Conservation (phyloP, 1,140 invertebrate species). For the Drosophila lini region DNA sequence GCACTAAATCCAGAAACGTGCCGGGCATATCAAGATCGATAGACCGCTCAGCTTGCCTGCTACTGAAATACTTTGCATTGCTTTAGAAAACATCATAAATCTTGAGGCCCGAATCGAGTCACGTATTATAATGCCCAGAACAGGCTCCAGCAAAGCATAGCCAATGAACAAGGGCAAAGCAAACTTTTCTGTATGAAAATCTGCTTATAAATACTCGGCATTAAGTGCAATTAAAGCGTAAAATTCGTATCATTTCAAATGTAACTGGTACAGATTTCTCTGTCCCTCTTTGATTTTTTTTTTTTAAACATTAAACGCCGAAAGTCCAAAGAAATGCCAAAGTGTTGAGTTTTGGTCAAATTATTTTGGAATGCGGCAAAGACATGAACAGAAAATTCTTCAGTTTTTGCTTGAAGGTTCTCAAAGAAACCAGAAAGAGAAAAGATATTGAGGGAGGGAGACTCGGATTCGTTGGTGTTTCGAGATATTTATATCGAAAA, state of each 20-base stretch:
- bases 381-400: conserved; percentile 62
- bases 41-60: conserved; percentile 16
- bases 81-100: conserved; percentile 72
- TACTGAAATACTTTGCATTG: conserved; percentile 49
- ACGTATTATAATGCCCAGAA: conserved; percentile 56
- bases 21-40: conserved; percentile 45
- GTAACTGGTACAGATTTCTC: conserved; percentile 55
- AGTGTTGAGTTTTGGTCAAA: conserved; percentile 58
- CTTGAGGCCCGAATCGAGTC: conserved; percentile 50
- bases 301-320: conserved; percentile 1
- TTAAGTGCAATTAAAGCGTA: conserved; percentile 45
- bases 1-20: conserved; percentile 70
- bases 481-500: conserved; percentile 30
- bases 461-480: conserved; percentile 18
- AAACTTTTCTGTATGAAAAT: conserved; percentile 27
- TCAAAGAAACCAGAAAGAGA: conserved; percentile 12
- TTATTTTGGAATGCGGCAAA: conserved; percentile 58
- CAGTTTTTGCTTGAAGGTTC: conserved; percentile 17
- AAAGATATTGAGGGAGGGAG: neutral
- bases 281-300: conserved; percentile 1
- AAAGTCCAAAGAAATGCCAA: conserved; percentile 51
- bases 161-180: conserved; percentile 17
- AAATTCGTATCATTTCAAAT: conserved; percentile 50
- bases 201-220: conserved; percentile 59
- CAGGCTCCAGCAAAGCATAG: neutral